Evolutionary conservation across 2,888 invertebrate species (phyloP), one percentile per base, ranked within the genome.

Genomic region (Eristalis pertinax): DNA sequence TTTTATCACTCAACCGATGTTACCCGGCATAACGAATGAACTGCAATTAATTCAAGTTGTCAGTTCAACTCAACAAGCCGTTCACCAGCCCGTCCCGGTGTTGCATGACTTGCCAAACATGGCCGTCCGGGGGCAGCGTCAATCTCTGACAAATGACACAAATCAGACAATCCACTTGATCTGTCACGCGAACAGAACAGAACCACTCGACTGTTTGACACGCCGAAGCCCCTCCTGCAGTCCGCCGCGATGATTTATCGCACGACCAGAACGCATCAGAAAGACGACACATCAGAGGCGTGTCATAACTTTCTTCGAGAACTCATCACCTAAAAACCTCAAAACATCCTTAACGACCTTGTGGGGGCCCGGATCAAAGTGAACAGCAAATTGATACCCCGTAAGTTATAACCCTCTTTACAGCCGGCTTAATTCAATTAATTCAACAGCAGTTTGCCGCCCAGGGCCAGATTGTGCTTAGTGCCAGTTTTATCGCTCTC

Each of bases 391-490:
- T 76, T 77, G 50, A 62, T 63, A 35, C 24, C 35, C 50, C n/a
- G 22, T 63, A 70, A 77, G 50, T 77, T 62, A 69, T 69, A 58
- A 68, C 68, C 81, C 81, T 73, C 64, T 77, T 77, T 58, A 74
- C 62, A 32, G 80, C 32, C 26, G 26, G 19, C 70, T 69, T 73
- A 73, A 77, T 85, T 85, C 35, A 85, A 81, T 81, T 81, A 85
- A 67, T 69, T 70, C 69, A 81, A 81, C 70, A 73, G 43, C 43
- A 72, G 56, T 85, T 85, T 77, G 64, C 68, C 58, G 22, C 41
- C 68, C 64, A 56, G 5, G 0, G 50, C 50, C 50, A 50, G 50
- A 50, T 50, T 50, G 43, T 43, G 58, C 58, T 73, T 62, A 77
- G 68, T 77, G 77, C 58, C 76, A 15, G 10, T 77, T 77, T 80